A percentile compares a stretch with the other conserved stretches of the same genome.
Conservation (phyloP, 2,888 invertebrate genomes). For the Erebia palarica region DNA sequence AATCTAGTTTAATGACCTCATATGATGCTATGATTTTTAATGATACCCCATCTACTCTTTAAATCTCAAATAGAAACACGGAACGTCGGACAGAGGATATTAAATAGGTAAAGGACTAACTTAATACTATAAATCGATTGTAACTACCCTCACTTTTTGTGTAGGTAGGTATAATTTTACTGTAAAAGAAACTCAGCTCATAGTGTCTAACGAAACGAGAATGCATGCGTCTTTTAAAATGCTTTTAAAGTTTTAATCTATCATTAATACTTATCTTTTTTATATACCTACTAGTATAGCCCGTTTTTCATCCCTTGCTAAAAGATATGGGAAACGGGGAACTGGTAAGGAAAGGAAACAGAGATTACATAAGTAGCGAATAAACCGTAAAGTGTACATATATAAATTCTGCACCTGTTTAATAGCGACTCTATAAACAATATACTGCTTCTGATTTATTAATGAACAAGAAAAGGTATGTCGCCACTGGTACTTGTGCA, state of each 20-base stretch:
- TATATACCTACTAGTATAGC: too few species aligned
- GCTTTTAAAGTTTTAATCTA: neutral
- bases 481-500: constrained; percentile 5
- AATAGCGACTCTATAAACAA: neutral
- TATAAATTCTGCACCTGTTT: too few species aligned
- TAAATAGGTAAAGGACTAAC: neutral
- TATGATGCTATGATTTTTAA: constrained; percentile 9
- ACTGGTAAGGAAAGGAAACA: too few species aligned
- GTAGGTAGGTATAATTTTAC: too few species aligned
- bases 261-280: too few species aligned
- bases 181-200: neutral
- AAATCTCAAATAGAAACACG: constrained; percentile 24
- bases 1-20: constrained; percentile 29
- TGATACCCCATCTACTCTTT: constrained; percentile 17
- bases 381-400: too few species aligned
- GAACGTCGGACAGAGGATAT: constrained; percentile 27
- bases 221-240: neutral
- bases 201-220: neutral
- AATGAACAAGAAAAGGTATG: neutral
- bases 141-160: neutral
- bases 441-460: neutral
- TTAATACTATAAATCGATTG: neutral
- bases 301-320: too few species aligned
- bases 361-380: too few species aligned
- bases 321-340: too few species aligned